These are phyloP conservation scores for Drosophila pectinifera DNA, from an alignment of 1,140 invertebrate genomes.

Conservation along the genomic window DNA sequence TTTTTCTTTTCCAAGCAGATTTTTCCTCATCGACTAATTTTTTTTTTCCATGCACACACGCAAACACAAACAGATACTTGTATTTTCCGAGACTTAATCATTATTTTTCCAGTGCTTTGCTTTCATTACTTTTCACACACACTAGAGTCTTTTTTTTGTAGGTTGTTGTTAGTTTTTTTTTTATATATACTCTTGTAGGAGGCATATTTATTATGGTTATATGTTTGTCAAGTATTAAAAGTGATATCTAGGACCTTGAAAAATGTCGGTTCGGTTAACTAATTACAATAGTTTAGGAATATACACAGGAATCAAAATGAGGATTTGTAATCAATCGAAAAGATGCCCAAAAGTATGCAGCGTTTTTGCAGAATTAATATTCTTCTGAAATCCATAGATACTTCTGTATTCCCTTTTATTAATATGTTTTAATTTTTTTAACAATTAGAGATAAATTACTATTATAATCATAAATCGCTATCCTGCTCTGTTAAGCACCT, in stretches of 20 bases:
- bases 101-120: constrained; percentile 79
- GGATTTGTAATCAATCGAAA: no score
- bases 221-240: not conserved
- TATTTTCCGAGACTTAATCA: constrained; percentile 65
- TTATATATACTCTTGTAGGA: not conserved
- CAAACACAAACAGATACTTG: constrained; percentile 19
- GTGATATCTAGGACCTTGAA: not conserved
- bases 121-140: constrained; percentile 71
- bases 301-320: no score
- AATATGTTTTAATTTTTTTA: no score
- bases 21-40: constrained; percentile 67
- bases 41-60: constrained; percentile 38
- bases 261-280: rapidly evolving
- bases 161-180: constrained; percentile 4
- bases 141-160: constrained; percentile 25
- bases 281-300: no score
- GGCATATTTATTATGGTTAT: not conserved
- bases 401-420: no score
- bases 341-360: not conserved
- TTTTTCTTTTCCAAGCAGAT: constrained; percentile 52
- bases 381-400: no score
- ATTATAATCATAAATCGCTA: no score
- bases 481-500: no score
- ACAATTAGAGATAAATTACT: no score
- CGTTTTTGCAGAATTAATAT: no score